phyloP scores from a whole-genome alignment of 2,888 invertebrate genomes.

The Parnassius smintheus region DNA sequence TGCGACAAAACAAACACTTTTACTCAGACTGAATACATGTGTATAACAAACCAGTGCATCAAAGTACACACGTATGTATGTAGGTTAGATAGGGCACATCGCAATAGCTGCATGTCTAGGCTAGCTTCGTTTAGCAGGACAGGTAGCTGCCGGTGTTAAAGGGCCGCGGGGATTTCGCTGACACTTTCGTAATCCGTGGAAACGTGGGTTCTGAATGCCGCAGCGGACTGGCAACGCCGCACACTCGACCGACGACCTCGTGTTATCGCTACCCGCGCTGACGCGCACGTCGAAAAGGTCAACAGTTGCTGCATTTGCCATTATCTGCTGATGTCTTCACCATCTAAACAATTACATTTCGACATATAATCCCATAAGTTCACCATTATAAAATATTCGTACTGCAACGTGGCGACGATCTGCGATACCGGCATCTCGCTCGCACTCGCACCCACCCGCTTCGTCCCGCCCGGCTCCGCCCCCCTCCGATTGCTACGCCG shows the following conservation, averaged over 20 bases:
- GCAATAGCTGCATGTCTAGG: conserved; percentile 35
- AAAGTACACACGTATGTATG: conserved; percentile 19
- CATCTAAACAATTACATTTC: conserved; percentile 70
- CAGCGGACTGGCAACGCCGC: conserved; percentile 73
- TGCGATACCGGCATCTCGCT: conserved; percentile 53
- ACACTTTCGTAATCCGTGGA: conserved; percentile 46
- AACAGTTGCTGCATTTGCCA: conserved; percentile 59
- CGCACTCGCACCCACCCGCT: conserved; percentile 51
- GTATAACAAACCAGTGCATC: conserved; percentile 10
- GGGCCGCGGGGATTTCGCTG: conserved; percentile 63
- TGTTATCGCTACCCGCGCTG: conserved; percentile 71
- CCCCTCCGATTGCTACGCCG: conserved; percentile 65
- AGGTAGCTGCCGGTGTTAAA: conserved; percentile 46
- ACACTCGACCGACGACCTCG: conserved; percentile 73
- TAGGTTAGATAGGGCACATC: conserved; percentile 42
- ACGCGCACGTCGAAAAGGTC: conserved; percentile 72
- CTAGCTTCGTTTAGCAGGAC: conserved; percentile 38
- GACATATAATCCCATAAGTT: conserved; percentile 64
- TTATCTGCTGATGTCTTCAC: conserved; percentile 65
- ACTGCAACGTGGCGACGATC: conserved; percentile 37
- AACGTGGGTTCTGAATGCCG: conserved; percentile 49
- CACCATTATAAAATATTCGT: conserved; percentile 57
- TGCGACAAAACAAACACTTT: conserved; percentile 21
- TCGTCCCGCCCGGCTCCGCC: conserved; percentile 67
- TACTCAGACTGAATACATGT: conserved; percentile 13